A percentile compares a stretch with the other conserved stretches of the same genome.
Conservation (phyloP, 2,797 vertebrate genomes). For the Gymnopithys bicolor region DNA sequence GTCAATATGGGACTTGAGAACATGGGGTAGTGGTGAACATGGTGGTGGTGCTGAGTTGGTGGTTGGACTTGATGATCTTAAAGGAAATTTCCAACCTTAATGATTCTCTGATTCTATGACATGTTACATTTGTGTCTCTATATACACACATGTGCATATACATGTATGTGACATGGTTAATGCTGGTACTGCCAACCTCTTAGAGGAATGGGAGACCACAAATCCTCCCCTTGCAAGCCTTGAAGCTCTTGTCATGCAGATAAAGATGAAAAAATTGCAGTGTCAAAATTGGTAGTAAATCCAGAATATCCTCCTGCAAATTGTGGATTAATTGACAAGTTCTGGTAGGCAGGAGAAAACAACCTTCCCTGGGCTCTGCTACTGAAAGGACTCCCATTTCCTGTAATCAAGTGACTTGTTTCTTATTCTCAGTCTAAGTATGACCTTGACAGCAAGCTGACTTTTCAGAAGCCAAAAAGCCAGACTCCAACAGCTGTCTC, state of each 20-base stretch:
- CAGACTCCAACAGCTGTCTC: background rate
- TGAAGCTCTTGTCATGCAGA: background rate
- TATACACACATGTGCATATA: fast-evolving
- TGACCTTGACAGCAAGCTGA: background rate
- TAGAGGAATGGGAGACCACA: background rate
- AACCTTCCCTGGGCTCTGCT: background rate
- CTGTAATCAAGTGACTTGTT: background rate
- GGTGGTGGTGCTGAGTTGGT: background rate
- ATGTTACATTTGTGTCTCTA: background rate
- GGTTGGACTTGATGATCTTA: background rate
- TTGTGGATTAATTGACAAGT: background rate
- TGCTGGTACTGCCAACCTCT: background rate
- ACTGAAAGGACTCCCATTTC: background rate
- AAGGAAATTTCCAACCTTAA: background rate
- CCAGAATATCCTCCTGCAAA: background rate
- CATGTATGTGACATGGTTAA: too few relatives aligned
- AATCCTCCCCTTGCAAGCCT: background rate
- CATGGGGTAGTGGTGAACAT: background rate
- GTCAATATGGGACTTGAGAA: background rate
- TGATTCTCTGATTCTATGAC: fast-evolving
- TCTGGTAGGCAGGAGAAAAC: background rate
- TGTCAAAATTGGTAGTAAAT: background rate
- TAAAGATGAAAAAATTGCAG: background rate
- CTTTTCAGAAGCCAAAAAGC: background rate
- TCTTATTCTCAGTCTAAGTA: background rate